Evolutionary conservation across 2,113 vertebrate genomes (phyloP).

Genomic region (Thalassarche chlororhynchos): DNA sequence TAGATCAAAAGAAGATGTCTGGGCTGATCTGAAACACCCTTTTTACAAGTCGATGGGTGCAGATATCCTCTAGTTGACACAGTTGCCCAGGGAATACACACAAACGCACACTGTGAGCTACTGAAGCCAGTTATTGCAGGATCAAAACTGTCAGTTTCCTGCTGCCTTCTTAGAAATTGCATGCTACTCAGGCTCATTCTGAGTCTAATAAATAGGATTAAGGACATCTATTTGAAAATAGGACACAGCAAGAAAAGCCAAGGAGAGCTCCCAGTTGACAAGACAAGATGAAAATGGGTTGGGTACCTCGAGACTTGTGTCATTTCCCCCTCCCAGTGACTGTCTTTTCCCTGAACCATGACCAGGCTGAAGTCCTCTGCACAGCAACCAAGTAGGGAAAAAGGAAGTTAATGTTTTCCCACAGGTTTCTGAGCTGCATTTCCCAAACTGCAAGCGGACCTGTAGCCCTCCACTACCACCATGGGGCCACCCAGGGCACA

Average conservation of each 20-base stretch:
- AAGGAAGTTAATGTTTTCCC: background rate
- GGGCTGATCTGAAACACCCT: background rate
- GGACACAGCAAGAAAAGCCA: background rate
- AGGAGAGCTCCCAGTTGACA: background rate
- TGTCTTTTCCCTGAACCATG: background rate
- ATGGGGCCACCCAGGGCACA: background rate
- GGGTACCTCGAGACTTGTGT: background rate
- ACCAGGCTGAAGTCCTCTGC: background rate
- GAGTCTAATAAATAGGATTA: background rate
- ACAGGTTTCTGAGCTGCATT: background rate
- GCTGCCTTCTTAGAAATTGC: background rate
- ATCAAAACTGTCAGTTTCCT: background rate
- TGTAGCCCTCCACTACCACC: background rate
- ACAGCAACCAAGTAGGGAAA: background rate
- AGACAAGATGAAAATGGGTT: background rate
- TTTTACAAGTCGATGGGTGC: background rate
- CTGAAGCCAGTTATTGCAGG: background rate
- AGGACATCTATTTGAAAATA: background rate
- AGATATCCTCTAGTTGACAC: background rate
- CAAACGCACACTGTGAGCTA: background rate
- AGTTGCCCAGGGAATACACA: background rate
- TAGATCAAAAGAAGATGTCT: constrained; percentile 2
- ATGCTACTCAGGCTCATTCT: background rate
- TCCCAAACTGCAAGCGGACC: background rate
- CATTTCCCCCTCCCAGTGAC: background rate